Evolutionary conservation across 2,797 vertebrate genomes (phyloP).

Genomic region (Platyrinchus mystaceus): DNA sequence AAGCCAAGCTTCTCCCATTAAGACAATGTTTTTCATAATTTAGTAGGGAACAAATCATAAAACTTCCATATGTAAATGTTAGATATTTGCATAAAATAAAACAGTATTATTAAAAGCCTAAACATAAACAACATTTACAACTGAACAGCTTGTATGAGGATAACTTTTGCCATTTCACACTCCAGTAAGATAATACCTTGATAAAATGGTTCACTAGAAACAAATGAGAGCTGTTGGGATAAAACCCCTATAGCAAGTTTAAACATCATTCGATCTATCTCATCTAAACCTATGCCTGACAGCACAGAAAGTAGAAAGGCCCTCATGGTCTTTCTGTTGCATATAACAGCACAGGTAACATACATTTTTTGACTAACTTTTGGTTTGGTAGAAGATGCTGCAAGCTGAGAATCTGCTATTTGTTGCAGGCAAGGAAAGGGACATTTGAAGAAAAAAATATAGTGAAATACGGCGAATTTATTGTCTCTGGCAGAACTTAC

Average conservation of each 20-base stretch:
- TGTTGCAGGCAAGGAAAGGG: background rate
- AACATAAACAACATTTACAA: background rate
- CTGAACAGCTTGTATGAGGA: background rate
- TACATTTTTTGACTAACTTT: conserved; percentile 44
- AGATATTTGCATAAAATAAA: background rate
- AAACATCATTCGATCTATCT: conserved; percentile 21
- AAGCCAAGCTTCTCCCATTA: background rate
- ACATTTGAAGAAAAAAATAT: background rate
- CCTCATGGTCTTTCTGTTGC: background rate
- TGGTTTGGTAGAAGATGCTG: background rate
- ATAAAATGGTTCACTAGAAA: conserved; percentile 63
- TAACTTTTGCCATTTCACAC: conserved; percentile 49
- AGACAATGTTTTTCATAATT: background rate
- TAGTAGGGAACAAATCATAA: background rate
- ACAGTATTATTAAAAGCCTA: background rate
- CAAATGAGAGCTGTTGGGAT: conserved; percentile 50
- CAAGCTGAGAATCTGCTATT: background rate
- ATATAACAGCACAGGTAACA: conserved; percentile 25
- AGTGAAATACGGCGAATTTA: background rate
- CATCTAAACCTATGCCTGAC: conserved; percentile 16
- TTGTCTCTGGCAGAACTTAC: background rate
- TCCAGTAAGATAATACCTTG: conserved; percentile 56
- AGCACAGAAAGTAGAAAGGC: background rate
- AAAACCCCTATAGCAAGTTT: conserved; percentile 45
- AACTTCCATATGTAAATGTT: background rate